Percentiles rank a stretch among this genome's conserved stretches.
These are phyloP conservation scores for Seriola quinqueradiata DNA, from an alignment of 2,113 vertebrate species.

Conservation along the genomic window DNA sequence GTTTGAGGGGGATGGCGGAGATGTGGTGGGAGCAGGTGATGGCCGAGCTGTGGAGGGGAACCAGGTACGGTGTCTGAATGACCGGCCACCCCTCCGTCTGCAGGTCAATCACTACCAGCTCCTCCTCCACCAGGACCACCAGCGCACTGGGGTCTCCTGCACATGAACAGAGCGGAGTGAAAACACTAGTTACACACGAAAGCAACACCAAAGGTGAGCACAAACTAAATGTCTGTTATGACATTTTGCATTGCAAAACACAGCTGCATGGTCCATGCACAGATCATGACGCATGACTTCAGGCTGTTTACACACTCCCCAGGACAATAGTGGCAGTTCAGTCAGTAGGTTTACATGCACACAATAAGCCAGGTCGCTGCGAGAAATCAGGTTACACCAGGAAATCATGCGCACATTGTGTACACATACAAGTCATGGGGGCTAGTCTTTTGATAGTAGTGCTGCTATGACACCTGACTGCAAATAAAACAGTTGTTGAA, in stretches of 20 bases:
- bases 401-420: too few species aligned
- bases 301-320: not conserved
- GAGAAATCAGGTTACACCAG: not conserved
- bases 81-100: constrained; percentile 91
- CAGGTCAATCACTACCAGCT: constrained; percentile 95
- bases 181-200: not conserved
- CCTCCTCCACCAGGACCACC: constrained; percentile 96
- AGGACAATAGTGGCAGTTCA: not conserved
- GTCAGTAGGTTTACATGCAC: not conserved
- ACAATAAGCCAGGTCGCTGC: not conserved
- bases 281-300: too few species aligned
- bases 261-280: too few species aligned
- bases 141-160: constrained; percentile 91
- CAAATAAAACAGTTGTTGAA: too few species aligned
- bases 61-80: constrained; percentile 94
- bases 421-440: too few species aligned
- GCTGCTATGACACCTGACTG: too few species aligned
- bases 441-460: too few species aligned
- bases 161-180: not conserved
- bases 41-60: constrained; percentile 96
- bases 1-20: constrained; percentile 95
- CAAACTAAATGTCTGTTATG: not conserved
- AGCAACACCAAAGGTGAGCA: not conserved
- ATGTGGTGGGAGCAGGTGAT: constrained; percentile 98
- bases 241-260: too few species aligned